These are phyloP conservation scores for Micromesistius poutassou DNA, from an alignment of 2,797 vertebrate species.

Conservation along the genomic window DNA sequence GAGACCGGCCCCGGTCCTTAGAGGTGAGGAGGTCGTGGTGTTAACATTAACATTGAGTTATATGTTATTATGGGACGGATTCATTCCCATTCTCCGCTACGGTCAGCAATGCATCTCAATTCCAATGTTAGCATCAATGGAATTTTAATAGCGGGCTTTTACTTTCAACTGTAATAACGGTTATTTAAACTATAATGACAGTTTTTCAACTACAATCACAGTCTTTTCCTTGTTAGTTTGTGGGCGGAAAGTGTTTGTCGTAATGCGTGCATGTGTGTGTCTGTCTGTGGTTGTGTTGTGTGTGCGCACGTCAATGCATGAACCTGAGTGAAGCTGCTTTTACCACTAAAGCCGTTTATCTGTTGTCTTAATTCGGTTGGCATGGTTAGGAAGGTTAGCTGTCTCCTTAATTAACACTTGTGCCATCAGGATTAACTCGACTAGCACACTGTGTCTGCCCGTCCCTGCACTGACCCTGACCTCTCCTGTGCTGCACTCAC, in stretches of 20 bases:
- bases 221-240: too few species aligned
- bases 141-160: too few species aligned
- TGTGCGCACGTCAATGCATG: not conserved
- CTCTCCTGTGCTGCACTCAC: slow-evolving; percentile 5
- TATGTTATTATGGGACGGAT: not conserved
- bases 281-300: too few species aligned
- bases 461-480: slow-evolving; percentile 23
- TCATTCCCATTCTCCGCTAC: too few species aligned
- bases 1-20: slow-evolving; percentile 66
- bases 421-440: slow-evolving; percentile 47
- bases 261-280: too few species aligned
- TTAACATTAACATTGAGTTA: not conserved
- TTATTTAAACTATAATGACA: too few species aligned
- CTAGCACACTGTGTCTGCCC: slow-evolving; percentile 43
- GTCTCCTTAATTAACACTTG: slow-evolving; percentile 27
- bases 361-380: slow-evolving; percentile 49
- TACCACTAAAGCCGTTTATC: slow-evolving; percentile 25
- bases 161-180: too few species aligned
- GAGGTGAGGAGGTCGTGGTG: slow-evolving; percentile 66
- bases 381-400: slow-evolving; percentile 27
- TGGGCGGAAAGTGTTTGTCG: too few species aligned
- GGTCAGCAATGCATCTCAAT: not conserved
- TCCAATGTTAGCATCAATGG: not conserved
- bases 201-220: too few species aligned
- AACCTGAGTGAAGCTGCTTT: slow-evolving; percentile 26